Conservation (phyloP, 1,140 invertebrate species). For the Listronotus bonariensis region DNA sequence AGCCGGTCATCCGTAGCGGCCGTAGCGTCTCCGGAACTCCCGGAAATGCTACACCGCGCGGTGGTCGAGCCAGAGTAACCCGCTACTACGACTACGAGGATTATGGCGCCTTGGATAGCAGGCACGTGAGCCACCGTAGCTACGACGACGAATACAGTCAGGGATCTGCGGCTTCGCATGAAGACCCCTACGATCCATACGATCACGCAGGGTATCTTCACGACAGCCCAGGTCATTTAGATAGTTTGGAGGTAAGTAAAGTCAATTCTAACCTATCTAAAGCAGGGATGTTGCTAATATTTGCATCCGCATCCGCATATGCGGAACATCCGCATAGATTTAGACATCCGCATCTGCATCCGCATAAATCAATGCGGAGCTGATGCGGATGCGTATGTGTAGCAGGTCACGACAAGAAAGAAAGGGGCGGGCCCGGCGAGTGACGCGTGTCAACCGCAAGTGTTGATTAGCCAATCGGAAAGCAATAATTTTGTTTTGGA, state of each 20-base stretch:
- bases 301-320: too few relatives aligned
- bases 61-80: constrained; percentile 44
- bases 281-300: too few relatives aligned
- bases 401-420: too few relatives aligned
- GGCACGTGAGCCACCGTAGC: constrained; percentile 57
- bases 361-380: too few relatives aligned
- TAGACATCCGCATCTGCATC: too few relatives aligned
- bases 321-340: too few relatives aligned
- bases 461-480: too few relatives aligned
- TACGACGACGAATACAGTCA: constrained; percentile 69
- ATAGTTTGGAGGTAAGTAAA: constrained; percentile 47
- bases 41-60: constrained; percentile 49
- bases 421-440: too few relatives aligned
- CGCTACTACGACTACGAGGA: constrained; percentile 54
- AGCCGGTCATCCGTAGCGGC: constrained; percentile 49
- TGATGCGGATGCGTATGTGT: too few relatives aligned
- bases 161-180: constrained; percentile 65
- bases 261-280: constrained; percentile 36
- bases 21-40: constrained; percentile 52
- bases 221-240: constrained; percentile 47
- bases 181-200: constrained; percentile 63
- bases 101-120: constrained; percentile 43
- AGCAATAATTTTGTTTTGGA: too few relatives aligned
- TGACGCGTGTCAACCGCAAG: too few relatives aligned
- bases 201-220: constrained; percentile 43